These are phyloP conservation scores for Sus cebifrons DNA, from an alignment of 2,797 vertebrate species.

Conservation along the genomic window DNA sequence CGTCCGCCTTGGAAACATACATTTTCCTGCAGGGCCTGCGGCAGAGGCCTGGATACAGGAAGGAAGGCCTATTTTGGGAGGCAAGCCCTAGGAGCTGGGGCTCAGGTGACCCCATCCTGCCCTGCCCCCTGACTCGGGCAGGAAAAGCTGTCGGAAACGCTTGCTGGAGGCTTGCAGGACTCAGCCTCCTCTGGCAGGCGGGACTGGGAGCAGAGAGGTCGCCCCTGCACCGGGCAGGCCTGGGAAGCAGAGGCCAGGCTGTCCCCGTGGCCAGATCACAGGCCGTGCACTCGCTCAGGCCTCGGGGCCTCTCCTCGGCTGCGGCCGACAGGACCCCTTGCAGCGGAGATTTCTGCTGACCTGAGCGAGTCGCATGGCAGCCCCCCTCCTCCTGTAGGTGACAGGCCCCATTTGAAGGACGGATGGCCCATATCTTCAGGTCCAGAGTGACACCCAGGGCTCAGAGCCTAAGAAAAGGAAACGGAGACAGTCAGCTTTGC, in stretches of 20 bases:
- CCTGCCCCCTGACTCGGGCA: not conserved
- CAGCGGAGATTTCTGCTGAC: constrained; percentile 76
- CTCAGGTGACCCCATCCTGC: not conserved
- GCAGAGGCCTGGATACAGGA: constrained; percentile 58
- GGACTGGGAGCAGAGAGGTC: not conserved
- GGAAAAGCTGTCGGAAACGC: constrained; percentile 62
- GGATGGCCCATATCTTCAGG: constrained; percentile 77
- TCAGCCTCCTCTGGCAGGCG: not conserved
- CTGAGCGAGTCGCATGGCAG: not conserved
- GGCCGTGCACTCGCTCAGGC: constrained; percentile 70
- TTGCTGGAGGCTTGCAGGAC: constrained; percentile 51
- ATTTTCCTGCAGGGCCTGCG: not conserved
- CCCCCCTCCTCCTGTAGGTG: constrained; percentile 63
- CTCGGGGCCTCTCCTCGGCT: constrained; percentile 85
- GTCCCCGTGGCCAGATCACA: not conserved
- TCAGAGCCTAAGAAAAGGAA: constrained; percentile 48
- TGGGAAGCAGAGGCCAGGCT: fast-evolving
- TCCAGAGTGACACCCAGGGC: constrained; percentile 32
- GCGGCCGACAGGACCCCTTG: constrained; percentile 61
- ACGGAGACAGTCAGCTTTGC: too few relatives aligned
- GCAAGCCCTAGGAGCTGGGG: not conserved
- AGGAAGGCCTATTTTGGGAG: constrained; percentile 74
- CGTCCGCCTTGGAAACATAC: not conserved
- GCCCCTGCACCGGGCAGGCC: not conserved
- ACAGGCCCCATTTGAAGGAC: constrained; percentile 82